Evolutionary conservation across 1,140 invertebrate genomes (phyloP).

Genomic region (Lanistes nyassanus): DNA sequence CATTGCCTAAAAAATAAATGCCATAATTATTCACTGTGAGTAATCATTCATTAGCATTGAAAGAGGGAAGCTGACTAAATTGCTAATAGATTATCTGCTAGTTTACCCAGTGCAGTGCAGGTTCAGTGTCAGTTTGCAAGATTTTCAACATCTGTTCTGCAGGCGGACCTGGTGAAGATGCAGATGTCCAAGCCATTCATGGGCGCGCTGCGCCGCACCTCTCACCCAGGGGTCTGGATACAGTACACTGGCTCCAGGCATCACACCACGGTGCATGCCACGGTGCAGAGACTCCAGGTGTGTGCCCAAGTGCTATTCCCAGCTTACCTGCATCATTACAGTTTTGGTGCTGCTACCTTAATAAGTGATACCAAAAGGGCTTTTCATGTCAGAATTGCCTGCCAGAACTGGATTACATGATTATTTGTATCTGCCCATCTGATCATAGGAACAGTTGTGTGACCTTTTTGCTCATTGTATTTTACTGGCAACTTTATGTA

Average conservation of each 20-base stretch:
- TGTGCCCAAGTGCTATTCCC: neutral
- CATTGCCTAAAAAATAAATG: neutral
- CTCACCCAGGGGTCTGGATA: constrained; percentile 80
- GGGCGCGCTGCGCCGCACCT: constrained; percentile 79
- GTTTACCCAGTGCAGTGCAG: too few species aligned
- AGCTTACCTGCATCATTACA: too few species aligned
- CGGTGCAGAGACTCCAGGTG: constrained; percentile 77
- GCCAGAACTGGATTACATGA: too few species aligned
- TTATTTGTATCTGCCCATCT: too few species aligned
- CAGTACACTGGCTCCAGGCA: constrained; percentile 79
- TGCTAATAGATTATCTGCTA: too few species aligned
- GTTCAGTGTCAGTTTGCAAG: neutral
- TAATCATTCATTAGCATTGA: neutral
- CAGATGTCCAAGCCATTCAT: constrained; percentile 89
- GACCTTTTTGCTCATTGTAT: too few species aligned
- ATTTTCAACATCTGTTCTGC: constrained; percentile 29
- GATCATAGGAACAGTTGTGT: too few species aligned
- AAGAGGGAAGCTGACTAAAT: neutral
- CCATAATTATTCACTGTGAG: neutral
- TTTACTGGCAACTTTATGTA: too few species aligned
- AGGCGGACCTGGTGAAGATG: constrained; percentile 87
- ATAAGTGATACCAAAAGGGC: too few species aligned
- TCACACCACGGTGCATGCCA: constrained; percentile 76
- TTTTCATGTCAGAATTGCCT: too few species aligned
- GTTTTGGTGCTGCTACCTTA: too few species aligned